Evolutionary conservation across 64 coral and sea anemone species (phyloP).

Genomic region (Actinia equina): DNA sequence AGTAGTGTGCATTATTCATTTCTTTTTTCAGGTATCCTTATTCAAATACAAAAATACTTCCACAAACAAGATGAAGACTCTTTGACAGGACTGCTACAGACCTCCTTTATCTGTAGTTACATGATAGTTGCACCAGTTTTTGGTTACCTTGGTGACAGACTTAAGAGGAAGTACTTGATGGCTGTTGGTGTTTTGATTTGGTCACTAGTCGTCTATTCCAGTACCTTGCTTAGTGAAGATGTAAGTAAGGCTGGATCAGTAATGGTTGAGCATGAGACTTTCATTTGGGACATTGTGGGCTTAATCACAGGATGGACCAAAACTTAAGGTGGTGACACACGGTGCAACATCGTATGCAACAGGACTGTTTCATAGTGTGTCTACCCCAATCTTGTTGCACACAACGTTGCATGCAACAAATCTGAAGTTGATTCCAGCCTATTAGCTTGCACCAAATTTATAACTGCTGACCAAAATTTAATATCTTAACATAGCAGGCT

Average conservation of each 20-base stretch:
- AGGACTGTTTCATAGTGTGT: too few relatives aligned
- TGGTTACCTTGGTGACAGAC: constrained; percentile 94
- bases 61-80: constrained; percentile 57
- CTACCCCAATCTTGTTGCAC: too few relatives aligned
- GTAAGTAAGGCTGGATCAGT: constrained; percentile 31
- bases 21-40: constrained; percentile 55
- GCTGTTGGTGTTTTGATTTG: constrained; percentile 76
- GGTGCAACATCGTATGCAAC: too few relatives aligned
- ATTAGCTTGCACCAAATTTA: too few relatives aligned
- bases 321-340: too few relatives aligned
- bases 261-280: too few relatives aligned
- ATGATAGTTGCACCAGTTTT: constrained; percentile 97
- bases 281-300: too few relatives aligned
- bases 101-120: constrained; percentile 93
- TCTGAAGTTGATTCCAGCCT: too few relatives aligned
- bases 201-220: constrained; percentile 73
- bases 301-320: too few relatives aligned
- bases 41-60: constrained; percentile 72
- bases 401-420: too few relatives aligned
- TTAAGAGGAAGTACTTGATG: constrained; percentile 87
- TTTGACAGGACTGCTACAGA: constrained; percentile 79
- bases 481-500: too few relatives aligned
- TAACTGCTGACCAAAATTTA: too few relatives aligned
- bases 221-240: constrained; percentile 55
- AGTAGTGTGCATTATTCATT: not conserved